These are phyloP conservation scores for Drosophila bunnanda DNA, from an alignment of 2,888 invertebrate genomes.

Conservation along the genomic window DNA sequence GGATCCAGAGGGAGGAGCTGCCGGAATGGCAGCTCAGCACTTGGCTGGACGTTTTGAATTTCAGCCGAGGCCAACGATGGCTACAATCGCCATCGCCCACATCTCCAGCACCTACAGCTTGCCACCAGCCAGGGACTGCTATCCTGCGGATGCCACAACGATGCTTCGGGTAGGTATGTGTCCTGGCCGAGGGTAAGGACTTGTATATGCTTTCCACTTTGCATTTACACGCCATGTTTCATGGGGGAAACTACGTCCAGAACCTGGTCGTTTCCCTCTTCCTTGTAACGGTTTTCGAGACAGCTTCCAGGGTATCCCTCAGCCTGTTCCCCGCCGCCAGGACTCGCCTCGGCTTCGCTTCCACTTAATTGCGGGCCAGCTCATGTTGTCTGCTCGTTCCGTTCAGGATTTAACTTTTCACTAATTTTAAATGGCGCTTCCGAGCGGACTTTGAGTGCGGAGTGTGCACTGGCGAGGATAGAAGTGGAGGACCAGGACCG, in stretches of 20 bases:
- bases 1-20: constrained; percentile 1
- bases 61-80: constrained; percentile 27
- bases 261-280: background rate
- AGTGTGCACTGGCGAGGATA: constrained; percentile 3
- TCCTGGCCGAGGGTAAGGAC: background rate
- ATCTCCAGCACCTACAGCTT: background rate
- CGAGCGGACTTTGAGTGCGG: constrained; percentile 10
- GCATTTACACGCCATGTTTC: background rate
- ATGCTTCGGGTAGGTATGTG: background rate
- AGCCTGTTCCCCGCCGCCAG: background rate
- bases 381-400: constrained; percentile 56
- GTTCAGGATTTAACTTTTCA: constrained; percentile 64
- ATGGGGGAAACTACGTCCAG: background rate
- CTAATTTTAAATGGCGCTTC: constrained; percentile 72
- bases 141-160: constrained; percentile 16
- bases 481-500: background rate
- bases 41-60: constrained; percentile 70
- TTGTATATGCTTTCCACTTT: background rate
- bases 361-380: constrained; percentile 64
- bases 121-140: constrained; percentile 2
- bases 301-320: background rate
- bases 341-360: constrained; percentile 29
- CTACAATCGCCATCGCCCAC: constrained; percentile 33
- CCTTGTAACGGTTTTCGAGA: background rate
- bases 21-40: constrained; percentile 55